phyloP scores from a whole-genome alignment of 1,140 invertebrate genomes.

The Caligus rogercresseyi region DNA sequence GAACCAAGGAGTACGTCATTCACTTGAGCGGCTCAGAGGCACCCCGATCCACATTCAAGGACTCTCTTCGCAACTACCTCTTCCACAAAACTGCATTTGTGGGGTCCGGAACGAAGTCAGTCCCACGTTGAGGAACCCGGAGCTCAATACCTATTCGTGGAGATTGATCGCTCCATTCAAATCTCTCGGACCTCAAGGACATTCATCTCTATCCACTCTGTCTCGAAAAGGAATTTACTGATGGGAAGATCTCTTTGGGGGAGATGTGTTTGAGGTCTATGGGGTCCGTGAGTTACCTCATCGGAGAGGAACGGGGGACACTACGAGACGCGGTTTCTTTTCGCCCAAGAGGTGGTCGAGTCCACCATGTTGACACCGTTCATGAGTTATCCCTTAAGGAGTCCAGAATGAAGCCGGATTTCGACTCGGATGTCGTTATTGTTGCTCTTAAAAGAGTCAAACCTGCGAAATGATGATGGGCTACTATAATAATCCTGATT shows the following conservation, averaged over 20 bases:
- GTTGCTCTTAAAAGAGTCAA: conserved; percentile 15
- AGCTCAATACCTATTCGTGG: conserved; percentile 2
- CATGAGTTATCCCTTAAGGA: background rate
- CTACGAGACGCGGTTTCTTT: background rate
- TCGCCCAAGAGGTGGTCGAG: background rate
- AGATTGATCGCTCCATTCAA: conserved; percentile 5
- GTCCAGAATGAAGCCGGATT: background rate
- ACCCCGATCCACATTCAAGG: background rate
- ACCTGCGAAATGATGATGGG: too few relatives aligned
- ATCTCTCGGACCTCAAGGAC: background rate
- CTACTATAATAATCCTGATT: too few relatives aligned
- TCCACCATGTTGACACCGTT: conserved; percentile 19
- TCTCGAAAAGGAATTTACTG: background rate
- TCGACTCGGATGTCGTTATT: conserved; percentile 9
- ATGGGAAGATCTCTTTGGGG: background rate
- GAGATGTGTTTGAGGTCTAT: background rate
- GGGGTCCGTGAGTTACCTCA: background rate
- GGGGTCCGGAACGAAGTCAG: background rate
- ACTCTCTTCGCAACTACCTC: background rate
- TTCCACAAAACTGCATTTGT: background rate
- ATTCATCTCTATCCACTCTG: background rate
- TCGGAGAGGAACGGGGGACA: background rate
- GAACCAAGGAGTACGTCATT: conserved; percentile 3
- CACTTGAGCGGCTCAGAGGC: background rate
- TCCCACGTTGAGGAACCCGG: background rate